Conservation (phyloP, 2,888 invertebrate genomes). For the Petrolisthes cinctipes region DNA sequence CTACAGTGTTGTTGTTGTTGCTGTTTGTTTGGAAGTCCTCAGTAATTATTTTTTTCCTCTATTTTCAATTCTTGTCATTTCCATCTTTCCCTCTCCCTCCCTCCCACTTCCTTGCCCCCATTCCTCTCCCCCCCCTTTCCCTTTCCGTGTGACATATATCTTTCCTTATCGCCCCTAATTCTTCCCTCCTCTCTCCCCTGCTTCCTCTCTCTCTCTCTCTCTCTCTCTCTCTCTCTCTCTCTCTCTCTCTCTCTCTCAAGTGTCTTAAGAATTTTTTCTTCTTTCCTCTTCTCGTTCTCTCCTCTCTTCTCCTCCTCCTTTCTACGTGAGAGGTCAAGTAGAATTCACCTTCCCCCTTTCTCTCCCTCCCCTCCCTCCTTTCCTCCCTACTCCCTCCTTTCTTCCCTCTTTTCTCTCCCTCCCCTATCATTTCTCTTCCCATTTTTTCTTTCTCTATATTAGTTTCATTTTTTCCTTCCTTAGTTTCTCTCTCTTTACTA, state of each 20-base stretch:
- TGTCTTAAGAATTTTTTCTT: not conserved
- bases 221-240: not conserved
- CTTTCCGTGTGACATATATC: not conserved
- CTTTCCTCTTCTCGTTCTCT: not conserved
- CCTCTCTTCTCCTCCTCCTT: not conserved
- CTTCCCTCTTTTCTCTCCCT: not conserved
- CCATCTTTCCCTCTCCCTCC: not conserved
- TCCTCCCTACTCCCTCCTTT: not conserved
- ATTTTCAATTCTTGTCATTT: not conserved
- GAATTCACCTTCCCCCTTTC: not conserved
- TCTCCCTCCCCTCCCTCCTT: not conserved
- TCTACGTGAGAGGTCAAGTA: no score
- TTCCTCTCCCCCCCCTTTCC: not conserved
- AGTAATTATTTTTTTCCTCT: not conserved
- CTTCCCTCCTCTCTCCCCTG: not conserved
- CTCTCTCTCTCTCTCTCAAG: not conserved
- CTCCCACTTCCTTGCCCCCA: conserved; percentile 8
- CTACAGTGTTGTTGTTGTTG: not conserved
- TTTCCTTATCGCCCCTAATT: not conserved
- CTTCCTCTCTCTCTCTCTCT: not conserved
- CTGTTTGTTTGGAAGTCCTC: not conserved
- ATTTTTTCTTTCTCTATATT: no score
- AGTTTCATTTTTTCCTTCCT: no score
- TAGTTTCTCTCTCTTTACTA: not conserved
- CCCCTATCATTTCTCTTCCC: not conserved